Percentiles rank a stretch among this genome's conserved stretches.
These are phyloP conservation scores for Acanthosepion lycidas DNA, from an alignment of 2,888 invertebrate species.

Conservation along the genomic window DNA sequence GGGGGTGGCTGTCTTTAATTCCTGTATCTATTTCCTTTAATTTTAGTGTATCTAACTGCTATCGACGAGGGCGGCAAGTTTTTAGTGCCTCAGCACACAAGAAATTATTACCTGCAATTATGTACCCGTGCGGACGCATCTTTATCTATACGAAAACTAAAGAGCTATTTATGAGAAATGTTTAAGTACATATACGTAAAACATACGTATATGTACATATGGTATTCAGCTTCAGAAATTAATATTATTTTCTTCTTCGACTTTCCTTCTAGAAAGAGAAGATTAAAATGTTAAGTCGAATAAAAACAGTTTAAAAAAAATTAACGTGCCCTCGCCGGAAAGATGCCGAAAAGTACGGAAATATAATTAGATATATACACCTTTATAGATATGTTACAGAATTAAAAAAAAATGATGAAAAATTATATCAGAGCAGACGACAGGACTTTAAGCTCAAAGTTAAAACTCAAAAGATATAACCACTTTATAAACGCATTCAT, in stretches of 20 bases:
- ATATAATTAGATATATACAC: neutral
- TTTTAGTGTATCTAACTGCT: slow-evolving; percentile 33
- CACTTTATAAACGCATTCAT: neutral
- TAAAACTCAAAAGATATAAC: neutral
- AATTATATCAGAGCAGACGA: neutral
- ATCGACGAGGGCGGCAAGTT: slow-evolving; percentile 9
- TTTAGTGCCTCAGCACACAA: neutral
- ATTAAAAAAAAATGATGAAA: neutral
- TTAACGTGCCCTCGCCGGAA: slow-evolving; percentile 1
- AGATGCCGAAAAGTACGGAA: slow-evolving; percentile 33
- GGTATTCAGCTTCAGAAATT: neutral
- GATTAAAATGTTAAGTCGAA: slow-evolving; percentile 1
- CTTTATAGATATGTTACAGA: neutral
- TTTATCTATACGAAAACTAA: neutral
- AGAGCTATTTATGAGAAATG: neutral
- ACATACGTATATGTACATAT: neutral
- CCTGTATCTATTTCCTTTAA: slow-evolving; percentile 33
- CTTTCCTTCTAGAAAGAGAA: slow-evolving; percentile 33
- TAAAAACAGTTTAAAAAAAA: neutral
- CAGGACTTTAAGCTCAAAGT: neutral
- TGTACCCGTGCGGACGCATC: slow-evolving; percentile 20
- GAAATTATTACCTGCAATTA: neutral
- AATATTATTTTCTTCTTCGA: slow-evolving; percentile 33
- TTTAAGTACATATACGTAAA: slow-evolving; percentile 10
- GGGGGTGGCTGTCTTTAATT: neutral